Evolutionary conservation across 2,113 vertebrate species (phyloP).

Genomic region (Mesocricetus auratus): DNA sequence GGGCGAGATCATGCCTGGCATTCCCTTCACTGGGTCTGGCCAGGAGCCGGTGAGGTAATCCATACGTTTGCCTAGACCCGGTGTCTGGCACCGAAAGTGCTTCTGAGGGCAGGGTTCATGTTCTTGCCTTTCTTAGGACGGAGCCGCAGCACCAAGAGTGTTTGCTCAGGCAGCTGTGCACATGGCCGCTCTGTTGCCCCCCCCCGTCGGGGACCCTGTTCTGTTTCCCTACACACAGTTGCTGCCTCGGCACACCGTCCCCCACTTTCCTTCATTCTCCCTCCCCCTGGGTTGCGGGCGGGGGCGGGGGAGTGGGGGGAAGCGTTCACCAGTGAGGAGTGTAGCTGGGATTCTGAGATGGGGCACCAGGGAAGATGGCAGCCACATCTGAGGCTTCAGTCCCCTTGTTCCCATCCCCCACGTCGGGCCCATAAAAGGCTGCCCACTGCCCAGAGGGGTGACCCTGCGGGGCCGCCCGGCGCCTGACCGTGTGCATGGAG

Average conservation of each 20-base stretch:
- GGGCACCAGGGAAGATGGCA: not conserved
- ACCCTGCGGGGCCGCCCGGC: conserved; percentile 23
- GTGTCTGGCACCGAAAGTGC: not conserved
- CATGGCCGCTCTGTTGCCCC: not conserved
- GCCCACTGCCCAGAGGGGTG: conserved; percentile 43
- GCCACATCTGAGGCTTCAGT: not conserved
- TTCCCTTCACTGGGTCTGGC: not conserved
- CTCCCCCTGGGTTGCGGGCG: not conserved
- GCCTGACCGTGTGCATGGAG: not conserved
- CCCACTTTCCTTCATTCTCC: not conserved
- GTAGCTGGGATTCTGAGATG: not conserved
- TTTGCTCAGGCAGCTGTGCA: not conserved
- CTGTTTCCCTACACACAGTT: not conserved
- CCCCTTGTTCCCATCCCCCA: not conserved
- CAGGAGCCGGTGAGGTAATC: not conserved
- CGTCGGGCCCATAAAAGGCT: not conserved
- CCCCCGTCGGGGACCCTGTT: not conserved
- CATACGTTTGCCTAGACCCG: not conserved
- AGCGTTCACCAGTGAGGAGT: not conserved
- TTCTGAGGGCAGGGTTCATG: not conserved
- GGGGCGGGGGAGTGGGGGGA: no score
- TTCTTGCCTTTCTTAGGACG: not conserved
- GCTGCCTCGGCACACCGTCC: not conserved
- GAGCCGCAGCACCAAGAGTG: not conserved
- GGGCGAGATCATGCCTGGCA: not conserved